Percentiles rank a stretch among this genome's conserved stretches.
Conservation (phyloP, 2,113 vertebrate genomes). For the Sphyrna mokarran region DNA sequence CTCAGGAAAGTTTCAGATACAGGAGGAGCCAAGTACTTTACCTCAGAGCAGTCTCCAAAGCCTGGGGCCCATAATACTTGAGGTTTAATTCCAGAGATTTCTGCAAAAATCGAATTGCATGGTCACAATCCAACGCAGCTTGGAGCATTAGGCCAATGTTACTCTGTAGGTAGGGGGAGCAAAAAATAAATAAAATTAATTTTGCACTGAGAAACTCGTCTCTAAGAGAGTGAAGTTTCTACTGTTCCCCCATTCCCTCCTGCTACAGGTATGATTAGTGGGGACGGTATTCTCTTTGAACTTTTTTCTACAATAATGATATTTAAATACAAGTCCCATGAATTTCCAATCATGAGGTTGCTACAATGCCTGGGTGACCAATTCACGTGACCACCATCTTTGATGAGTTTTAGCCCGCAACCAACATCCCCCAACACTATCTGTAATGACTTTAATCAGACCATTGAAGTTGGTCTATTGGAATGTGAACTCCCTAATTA, state of each 20-base stretch:
- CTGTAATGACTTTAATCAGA: too few species aligned
- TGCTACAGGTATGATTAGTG: not conserved
- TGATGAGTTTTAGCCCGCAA: not conserved
- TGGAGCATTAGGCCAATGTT: constrained; percentile 64
- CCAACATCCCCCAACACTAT: not conserved
- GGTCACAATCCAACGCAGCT: constrained; percentile 48
- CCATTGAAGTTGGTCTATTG: too few species aligned
- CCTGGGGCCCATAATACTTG: constrained; percentile 57
- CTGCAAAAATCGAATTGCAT: constrained; percentile 54
- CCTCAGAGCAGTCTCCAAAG: constrained; percentile 62
- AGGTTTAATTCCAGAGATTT: constrained; percentile 60
- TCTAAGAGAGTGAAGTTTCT: not conserved
- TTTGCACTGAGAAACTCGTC: not conserved
- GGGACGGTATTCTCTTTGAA: not conserved
- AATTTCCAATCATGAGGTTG: not conserved
- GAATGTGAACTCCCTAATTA: too few species aligned
- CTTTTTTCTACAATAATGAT: not conserved
- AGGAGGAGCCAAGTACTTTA: constrained; percentile 40
- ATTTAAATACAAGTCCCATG: not conserved
- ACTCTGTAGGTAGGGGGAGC: constrained; percentile 46
- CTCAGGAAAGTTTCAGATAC: not conserved
- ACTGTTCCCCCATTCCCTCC: too few species aligned
- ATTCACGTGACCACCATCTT: not conserved
- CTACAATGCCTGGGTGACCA: not conserved
- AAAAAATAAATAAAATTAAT: not conserved